A percentile compares a stretch with the other conserved stretches of the same genome.
These are phyloP conservation scores for Dissostichus mawsoni DNA, from an alignment of 2,113 vertebrate species.

Conservation along the genomic window DNA sequence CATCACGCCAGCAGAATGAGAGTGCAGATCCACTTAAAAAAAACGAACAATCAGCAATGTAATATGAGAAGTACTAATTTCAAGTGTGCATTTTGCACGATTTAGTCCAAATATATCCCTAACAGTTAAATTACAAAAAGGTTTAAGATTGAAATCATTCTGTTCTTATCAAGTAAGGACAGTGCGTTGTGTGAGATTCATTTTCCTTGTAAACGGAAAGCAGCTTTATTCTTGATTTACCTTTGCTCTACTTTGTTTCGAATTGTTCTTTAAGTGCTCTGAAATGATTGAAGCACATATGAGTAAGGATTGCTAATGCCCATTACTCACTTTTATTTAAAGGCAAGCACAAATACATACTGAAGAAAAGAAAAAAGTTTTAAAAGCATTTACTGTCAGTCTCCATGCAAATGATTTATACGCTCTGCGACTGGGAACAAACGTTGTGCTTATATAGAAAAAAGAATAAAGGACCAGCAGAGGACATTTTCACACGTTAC, in stretches of 20 bases:
- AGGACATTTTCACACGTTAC: constrained; percentile 33
- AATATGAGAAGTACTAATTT: not conserved
- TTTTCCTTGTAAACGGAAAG: not conserved
- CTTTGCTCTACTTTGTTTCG: not conserved
- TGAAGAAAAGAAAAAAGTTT: not conserved
- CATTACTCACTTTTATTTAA: not conserved
- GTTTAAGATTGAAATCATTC: not conserved
- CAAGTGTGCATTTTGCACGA: not conserved
- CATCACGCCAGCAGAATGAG: constrained; percentile 1
- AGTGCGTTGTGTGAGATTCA: not conserved
- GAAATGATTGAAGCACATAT: not conserved
- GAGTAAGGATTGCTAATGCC: not conserved
- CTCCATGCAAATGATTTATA: not conserved
- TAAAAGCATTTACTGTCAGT: not conserved
- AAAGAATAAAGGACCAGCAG: not conserved
- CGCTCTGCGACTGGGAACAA: not conserved
- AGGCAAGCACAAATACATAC: not conserved
- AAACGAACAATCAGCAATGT: not conserved
- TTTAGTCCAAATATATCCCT: not conserved
- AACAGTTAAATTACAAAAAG: no score
- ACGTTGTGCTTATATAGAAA: not conserved
- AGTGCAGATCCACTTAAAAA: not conserved
- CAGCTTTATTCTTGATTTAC: not conserved
- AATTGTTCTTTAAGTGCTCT: not conserved
- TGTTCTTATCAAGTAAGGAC: not conserved